A percentile compares a stretch with the other conserved stretches of the same genome.
These are phyloP conservation scores for Platysteira castanea DNA, from an alignment of 2,113 vertebrate species.

Conservation along the genomic window DNA sequence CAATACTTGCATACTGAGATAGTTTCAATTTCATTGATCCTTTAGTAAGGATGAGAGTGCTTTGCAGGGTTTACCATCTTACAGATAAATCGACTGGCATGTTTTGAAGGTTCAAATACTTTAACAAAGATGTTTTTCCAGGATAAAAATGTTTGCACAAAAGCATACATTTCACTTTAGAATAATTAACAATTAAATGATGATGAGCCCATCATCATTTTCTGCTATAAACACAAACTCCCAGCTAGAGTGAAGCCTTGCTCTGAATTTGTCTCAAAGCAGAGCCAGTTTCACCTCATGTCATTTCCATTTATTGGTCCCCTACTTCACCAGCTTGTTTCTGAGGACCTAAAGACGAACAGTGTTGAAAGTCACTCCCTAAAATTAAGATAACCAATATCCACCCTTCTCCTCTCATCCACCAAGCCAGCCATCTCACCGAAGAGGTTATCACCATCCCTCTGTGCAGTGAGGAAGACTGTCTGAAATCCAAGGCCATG, in stretches of 20 bases:
- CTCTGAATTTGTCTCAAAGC: background rate
- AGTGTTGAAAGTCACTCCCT: background rate
- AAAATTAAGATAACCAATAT: background rate
- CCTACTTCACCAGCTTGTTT: background rate
- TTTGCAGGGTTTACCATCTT: background rate
- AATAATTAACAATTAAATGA: background rate
- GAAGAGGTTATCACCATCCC: background rate
- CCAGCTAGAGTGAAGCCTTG: background rate
- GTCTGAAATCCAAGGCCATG: background rate
- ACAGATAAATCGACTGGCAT: background rate
- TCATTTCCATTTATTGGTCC: background rate
- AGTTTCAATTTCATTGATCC: background rate
- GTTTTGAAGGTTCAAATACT: slow-evolving; percentile 17
- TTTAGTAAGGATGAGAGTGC: background rate
- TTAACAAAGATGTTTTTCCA: background rate
- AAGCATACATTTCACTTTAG: background rate
- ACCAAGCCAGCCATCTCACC: background rate
- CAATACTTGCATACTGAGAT: background rate
- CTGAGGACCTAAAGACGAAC: background rate
- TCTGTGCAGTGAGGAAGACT: background rate
- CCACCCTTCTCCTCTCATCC: background rate
- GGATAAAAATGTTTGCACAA: background rate
- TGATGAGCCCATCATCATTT: background rate
- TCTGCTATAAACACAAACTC: background rate
- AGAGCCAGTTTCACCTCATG: background rate